Evolutionary conservation across 2,888 invertebrate genomes (phyloP).

Genomic region (Apantesis nais): DNA sequence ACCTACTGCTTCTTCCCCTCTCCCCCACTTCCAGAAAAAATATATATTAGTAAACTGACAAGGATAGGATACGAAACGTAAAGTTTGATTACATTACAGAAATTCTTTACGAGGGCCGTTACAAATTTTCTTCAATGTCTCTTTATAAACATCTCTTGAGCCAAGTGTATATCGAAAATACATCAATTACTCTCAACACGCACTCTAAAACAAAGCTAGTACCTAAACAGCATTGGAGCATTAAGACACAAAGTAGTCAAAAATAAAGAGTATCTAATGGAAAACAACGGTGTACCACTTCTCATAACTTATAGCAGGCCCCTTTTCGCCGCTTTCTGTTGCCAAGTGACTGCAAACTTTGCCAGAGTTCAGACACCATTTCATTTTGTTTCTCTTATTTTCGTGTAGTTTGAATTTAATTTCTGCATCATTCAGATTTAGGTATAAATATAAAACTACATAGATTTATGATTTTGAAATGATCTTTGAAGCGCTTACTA

Average conservation of each 20-base stretch:
- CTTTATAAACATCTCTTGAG: not conserved
- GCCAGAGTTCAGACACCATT: constrained; percentile 53
- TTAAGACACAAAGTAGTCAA: not conserved
- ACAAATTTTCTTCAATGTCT: not conserved
- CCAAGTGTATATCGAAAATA: not conserved
- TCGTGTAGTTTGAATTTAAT: constrained; percentile 69
- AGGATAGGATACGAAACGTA: too few relatives aligned
- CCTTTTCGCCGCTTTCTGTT: constrained; percentile 53
- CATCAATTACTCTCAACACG: not conserved
- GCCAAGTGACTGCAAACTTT: constrained; percentile 73
- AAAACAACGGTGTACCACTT: constrained; percentile 1
- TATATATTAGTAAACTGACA: too few relatives aligned
- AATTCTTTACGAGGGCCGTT: too few relatives aligned
- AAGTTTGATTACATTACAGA: too few relatives aligned
- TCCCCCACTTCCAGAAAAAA: too few relatives aligned
- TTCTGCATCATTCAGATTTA: constrained; percentile 43
- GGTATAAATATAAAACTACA: constrained; percentile 29
- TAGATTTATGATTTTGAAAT: too few relatives aligned
- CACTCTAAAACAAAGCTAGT: not conserved
- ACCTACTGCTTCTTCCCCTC: too few relatives aligned
- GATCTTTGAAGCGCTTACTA: too few relatives aligned
- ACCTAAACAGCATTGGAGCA: not conserved
- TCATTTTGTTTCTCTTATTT: constrained; percentile 65
- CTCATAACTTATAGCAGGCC: constrained; percentile 41
- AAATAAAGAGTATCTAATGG: not conserved